phyloP scores from a whole-genome alignment of 1,140 invertebrate species.

The Stratiolaelaps scimitus region DNA sequence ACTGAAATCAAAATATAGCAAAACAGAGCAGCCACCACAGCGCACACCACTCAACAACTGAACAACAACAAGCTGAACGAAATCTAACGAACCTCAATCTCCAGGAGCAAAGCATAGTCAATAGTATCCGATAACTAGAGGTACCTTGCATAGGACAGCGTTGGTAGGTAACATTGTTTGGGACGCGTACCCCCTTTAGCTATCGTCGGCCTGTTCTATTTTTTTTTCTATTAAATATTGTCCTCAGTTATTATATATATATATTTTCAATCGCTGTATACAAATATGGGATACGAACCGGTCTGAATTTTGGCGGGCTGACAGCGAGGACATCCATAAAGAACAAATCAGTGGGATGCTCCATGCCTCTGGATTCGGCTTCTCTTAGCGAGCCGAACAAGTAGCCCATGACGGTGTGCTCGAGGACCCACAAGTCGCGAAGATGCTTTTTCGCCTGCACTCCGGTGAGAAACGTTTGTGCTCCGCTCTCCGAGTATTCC shows the following conservation, averaged over 20 bases:
- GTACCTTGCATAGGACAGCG: too few relatives aligned
- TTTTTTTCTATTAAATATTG: too few relatives aligned
- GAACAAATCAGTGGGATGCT: conserved; percentile 69
- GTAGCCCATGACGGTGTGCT: conserved; percentile 54
- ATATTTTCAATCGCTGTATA: too few relatives aligned
- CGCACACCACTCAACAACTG: conserved; percentile 14
- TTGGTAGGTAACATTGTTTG: too few relatives aligned
- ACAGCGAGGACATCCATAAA: conserved; percentile 74
- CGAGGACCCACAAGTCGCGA: conserved; percentile 58
- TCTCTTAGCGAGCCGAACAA: conserved; percentile 57
- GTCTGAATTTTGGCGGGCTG: conserved; percentile 68
- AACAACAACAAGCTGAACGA: conserved; percentile 14
- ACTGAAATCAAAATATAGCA: conserved; percentile 36
- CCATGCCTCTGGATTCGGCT: conserved; percentile 38
- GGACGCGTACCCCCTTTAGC: too few relatives aligned
- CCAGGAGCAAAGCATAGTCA: too few relatives aligned
- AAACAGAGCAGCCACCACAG: too few relatives aligned
- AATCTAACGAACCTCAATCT: too few relatives aligned
- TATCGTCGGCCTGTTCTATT: too few relatives aligned
- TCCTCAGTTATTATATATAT: too few relatives aligned
- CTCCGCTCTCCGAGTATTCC: conserved; percentile 31
- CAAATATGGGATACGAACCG: conserved; percentile 46
- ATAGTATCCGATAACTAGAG: too few relatives aligned
- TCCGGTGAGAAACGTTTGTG: conserved; percentile 39
- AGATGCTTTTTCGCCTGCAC: conserved; percentile 52